Percentiles rank a stretch among this genome's conserved stretches.
phyloP scores from a whole-genome alignment of 2,113 vertebrate genomes.

The Misgurnus mizolepis region DNA sequence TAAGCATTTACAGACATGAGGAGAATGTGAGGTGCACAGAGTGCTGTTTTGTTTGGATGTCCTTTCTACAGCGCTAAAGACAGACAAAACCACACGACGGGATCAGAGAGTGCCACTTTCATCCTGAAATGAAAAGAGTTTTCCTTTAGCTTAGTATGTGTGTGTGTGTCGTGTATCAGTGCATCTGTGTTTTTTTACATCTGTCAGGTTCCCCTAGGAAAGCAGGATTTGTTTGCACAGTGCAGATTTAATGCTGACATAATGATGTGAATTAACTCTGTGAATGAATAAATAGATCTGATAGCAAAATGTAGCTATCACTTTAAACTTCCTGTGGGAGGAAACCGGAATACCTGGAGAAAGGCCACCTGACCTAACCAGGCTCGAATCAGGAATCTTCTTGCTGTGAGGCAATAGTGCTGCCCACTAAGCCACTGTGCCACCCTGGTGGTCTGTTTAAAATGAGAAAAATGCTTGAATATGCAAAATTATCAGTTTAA shows the following conservation, averaged over 20 bases:
- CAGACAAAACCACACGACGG: conserved; percentile 30
- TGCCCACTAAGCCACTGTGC: neutral
- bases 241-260: conserved; percentile 35
- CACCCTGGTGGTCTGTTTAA: conserved; percentile 17
- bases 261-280: conserved; percentile 19
- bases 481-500: neutral
- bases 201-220: conserved; percentile 19
- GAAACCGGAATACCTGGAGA: no score
- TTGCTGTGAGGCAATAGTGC: neutral
- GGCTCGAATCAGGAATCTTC: no score
- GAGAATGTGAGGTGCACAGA: conserved; percentile 32
- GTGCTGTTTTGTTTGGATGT: conserved; percentile 48
- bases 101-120: conserved; percentile 44
- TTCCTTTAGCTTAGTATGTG: conserved; percentile 57
- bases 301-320: conserved; percentile 17
- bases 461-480: neutral
- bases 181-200: conserved; percentile 16
- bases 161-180: conserved; percentile 12
- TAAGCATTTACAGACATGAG: conserved; percentile 17
- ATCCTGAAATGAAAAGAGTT: conserved; percentile 53
- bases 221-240: conserved; percentile 41
- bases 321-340: neutral
- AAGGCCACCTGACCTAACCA: no score
- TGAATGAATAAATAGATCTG: conserved; percentile 7
- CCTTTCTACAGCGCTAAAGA: conserved; percentile 9